Conservation (phyloP, 2,797 vertebrate species). For the Babyrousa celebensis region DNA sequence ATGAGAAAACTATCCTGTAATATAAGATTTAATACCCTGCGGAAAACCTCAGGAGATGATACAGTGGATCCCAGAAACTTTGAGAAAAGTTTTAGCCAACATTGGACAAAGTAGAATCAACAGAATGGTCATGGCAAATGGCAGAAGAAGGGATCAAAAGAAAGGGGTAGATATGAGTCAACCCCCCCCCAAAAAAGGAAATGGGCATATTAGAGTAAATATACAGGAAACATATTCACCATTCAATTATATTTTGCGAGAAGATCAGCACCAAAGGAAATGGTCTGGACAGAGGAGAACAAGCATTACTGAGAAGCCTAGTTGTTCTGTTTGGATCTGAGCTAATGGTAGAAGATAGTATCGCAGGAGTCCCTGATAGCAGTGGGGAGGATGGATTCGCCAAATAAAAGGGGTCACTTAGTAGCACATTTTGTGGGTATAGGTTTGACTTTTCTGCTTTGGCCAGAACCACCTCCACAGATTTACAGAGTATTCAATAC, state of each 20-base stretch:
- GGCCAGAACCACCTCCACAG: not conserved
- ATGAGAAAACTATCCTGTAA: not conserved
- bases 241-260: not conserved
- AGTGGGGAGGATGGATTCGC: not conserved
- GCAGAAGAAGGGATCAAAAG: not conserved
- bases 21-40: not conserved
- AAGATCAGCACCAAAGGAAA: not conserved
- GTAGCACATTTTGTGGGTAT: not conserved
- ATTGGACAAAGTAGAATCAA: not conserved
- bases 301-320: not conserved
- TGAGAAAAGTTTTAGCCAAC: not conserved
- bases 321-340: not conserved
- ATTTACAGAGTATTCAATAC: not conserved
- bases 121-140: not conserved
- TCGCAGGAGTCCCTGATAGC: not conserved
- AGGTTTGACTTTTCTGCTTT: slow-evolving; percentile 26
- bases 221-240: not conserved
- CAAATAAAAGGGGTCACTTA: not conserved
- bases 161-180: not conserved
- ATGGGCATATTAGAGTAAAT: not conserved
- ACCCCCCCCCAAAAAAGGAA: not conserved
- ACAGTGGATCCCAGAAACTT: not conserved
- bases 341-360: not conserved
- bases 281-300: not conserved
- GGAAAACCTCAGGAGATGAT: not conserved